Conservation (phyloP, 2,888 invertebrate genomes). For the Taphrorychus bicolor region DNA sequence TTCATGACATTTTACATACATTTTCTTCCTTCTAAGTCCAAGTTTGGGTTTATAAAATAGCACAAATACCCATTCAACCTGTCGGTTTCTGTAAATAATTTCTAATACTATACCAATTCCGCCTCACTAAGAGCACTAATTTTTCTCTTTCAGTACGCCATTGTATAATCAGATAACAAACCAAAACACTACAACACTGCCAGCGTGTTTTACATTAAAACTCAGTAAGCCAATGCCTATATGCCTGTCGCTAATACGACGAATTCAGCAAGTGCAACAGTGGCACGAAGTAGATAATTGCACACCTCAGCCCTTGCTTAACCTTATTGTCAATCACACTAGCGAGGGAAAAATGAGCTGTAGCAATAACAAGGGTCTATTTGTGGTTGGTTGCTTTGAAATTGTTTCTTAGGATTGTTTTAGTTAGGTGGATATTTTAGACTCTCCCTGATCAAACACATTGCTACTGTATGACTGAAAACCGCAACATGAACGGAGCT, state of each 20-base stretch:
- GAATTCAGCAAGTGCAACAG: conserved; percentile 70
- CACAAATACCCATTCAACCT: too few species aligned
- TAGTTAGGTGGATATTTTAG: conserved; percentile 61
- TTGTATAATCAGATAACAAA: conserved; percentile 81
- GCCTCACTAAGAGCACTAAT: too few species aligned
- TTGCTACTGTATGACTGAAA: conserved; percentile 91
- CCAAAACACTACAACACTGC: conserved; percentile 87
- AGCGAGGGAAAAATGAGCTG: conserved; percentile 78
- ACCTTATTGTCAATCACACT: conserved; percentile 79
- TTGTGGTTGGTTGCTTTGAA: conserved; percentile 67
- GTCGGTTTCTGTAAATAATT: too few species aligned
- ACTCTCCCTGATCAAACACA: conserved; percentile 92
- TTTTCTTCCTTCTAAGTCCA: too few species aligned
- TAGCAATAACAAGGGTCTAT: conserved; percentile 78
- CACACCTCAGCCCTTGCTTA: conserved; percentile 68
- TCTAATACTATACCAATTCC: too few species aligned
- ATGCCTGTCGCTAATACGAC: conserved; percentile 74
- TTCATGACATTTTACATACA: too few species aligned
- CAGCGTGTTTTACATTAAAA: conserved; percentile 85
- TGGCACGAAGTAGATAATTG: conserved; percentile 63
- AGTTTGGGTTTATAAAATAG: too few species aligned
- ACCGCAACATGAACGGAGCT: conserved; percentile 76
- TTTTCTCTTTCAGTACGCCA: conserved; percentile 78
- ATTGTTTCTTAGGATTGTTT: background rate
- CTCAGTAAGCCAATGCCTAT: conserved; percentile 88